Percentiles rank a stretch among this genome's conserved stretches.
These are phyloP conservation scores for Drosophila ezoana DNA, from an alignment of 2,888 invertebrate species.

Conservation along the genomic window DNA sequence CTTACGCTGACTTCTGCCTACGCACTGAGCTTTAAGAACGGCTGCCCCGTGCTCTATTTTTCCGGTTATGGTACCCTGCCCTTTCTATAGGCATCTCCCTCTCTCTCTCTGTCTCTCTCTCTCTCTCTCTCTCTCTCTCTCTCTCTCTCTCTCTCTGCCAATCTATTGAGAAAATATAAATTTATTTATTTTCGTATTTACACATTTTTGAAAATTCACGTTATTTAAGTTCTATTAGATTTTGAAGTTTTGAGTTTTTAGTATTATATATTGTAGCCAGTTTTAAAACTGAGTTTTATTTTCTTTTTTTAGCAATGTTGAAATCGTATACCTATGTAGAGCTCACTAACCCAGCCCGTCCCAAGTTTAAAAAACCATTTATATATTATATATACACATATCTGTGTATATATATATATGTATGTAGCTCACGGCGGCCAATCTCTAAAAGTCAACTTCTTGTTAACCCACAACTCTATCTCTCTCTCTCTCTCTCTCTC, in stretches of 20 bases:
- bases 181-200: background rate
- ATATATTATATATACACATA: background rate
- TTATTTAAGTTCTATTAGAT: constrained; percentile 16
- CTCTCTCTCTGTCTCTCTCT: constrained; percentile 6
- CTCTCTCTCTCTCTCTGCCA: constrained; percentile 12
- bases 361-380: background rate
- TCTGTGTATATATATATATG: constrained; percentile 1
- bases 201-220: background rate
- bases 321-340: constrained; percentile 41
- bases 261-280: constrained; percentile 24
- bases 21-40: constrained; percentile 29
- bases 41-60: constrained; percentile 22
- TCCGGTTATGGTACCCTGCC: constrained; percentile 37
- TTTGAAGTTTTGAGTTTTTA: constrained; percentile 5
- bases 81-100: constrained; percentile 14
- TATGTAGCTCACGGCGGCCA: constrained; percentile 38
- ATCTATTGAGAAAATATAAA: constrained; percentile 8
- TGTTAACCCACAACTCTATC: constrained; percentile 15
- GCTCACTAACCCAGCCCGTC: constrained; percentile 31
- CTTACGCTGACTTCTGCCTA: constrained; percentile 29
- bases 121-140: background rate
- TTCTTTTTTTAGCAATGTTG: constrained; percentile 29
- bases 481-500: constrained; percentile 1
- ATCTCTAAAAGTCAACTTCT: constrained; percentile 22
- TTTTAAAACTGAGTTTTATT: constrained; percentile 27